A percentile compares a stretch with the other conserved stretches of the same genome.
phyloP scores from a whole-genome alignment of 2,888 invertebrate species.

The Dynastes grantii region DNA sequence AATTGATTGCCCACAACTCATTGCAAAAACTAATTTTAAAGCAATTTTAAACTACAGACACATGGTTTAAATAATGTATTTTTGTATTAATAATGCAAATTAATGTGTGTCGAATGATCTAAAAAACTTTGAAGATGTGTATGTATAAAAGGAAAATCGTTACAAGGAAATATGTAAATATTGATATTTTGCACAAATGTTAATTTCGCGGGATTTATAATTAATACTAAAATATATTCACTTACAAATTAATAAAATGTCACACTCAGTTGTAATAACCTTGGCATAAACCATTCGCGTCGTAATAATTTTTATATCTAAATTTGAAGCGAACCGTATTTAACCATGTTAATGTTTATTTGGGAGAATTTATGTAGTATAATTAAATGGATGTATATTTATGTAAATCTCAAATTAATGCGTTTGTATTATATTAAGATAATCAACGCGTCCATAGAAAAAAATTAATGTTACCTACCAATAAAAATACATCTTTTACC shows the following conservation, averaged over 20 bases:
- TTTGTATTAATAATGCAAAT: conserved; percentile 27
- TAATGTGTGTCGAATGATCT: conserved; percentile 4
- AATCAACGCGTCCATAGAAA: too few species aligned
- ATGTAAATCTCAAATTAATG: conserved; percentile 1
- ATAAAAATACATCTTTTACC: too few species aligned
- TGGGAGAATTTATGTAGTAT: neutral
- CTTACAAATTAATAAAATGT: conserved; percentile 34
- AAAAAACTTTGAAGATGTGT: conserved; percentile 13
- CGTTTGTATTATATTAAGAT: too few species aligned
- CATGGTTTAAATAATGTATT: conserved; percentile 27
- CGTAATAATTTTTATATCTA: conserved; percentile 6
- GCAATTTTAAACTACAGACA: conserved; percentile 15
- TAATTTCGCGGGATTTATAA: conserved; percentile 32
- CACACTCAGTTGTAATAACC: conserved; percentile 34
- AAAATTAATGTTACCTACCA: too few species aligned
- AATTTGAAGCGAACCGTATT: neutral
- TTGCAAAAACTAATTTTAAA: too few species aligned
- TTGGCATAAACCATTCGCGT: conserved; percentile 19
- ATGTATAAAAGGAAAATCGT: conserved; percentile 32
- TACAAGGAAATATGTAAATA: conserved; percentile 45
- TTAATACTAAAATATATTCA: conserved; percentile 21
- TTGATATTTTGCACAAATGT: conserved; percentile 35
- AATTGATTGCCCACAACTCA: too few species aligned
- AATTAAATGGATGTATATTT: conserved; percentile 3
- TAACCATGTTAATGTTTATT: conserved; percentile 5